phyloP scores from a whole-genome alignment of 2,888 invertebrate genomes.

The Eristalis arbustorum region DNA sequence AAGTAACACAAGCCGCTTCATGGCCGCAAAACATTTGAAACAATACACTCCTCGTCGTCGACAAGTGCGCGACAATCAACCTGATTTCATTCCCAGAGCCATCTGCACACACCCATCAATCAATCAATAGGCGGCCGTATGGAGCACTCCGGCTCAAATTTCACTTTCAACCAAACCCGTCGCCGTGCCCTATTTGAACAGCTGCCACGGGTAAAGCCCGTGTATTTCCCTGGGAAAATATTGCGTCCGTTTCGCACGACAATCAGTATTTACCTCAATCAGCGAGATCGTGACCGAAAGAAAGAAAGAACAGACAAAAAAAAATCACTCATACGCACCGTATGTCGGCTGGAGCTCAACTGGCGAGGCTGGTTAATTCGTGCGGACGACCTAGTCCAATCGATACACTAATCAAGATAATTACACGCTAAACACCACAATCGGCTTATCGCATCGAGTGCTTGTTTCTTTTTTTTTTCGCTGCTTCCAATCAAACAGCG shows the following conservation, averaged over 20 bases:
- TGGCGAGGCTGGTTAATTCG: slow-evolving; percentile 15
- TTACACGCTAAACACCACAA: slow-evolving; percentile 33
- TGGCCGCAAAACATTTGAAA: background rate
- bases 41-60: background rate
- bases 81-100: background rate
- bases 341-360: slow-evolving; percentile 46
- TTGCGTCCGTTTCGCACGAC: background rate
- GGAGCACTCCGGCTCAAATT: background rate
- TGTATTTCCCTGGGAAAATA: background rate
- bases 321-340: slow-evolving; percentile 59
- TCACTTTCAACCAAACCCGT: slow-evolving; percentile 5
- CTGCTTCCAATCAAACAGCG: slow-evolving; percentile 19
- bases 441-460: slow-evolving; percentile 21
- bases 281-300: background rate
- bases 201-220: background rate
- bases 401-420: slow-evolving; percentile 20
- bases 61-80: background rate
- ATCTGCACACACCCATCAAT: background rate
- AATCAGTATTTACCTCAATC: background rate
- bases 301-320: too few species aligned
- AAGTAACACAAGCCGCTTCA: background rate
- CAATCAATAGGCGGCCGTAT: background rate
- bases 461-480: background rate
- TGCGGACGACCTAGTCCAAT: slow-evolving; percentile 11
- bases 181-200: background rate